These are phyloP conservation scores for Alethe castanea DNA, from an alignment of 2,113 vertebrate species.

Conservation along the genomic window DNA sequence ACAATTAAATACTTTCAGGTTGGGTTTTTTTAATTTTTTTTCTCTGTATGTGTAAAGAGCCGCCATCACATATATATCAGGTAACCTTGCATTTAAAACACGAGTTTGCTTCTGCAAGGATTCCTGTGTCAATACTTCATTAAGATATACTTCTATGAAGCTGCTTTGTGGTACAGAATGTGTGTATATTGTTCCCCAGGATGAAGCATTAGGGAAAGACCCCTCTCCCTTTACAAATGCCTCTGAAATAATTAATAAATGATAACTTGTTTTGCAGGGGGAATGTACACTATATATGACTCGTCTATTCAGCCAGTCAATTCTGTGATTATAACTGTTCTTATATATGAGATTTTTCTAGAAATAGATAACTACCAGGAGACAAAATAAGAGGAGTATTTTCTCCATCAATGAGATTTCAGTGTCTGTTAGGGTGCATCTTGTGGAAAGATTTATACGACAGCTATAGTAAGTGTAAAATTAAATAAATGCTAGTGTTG, in stretches of 20 bases:
- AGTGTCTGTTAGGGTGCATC: neutral
- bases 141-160: neutral
- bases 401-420: neutral
- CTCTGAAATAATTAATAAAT: neutral
- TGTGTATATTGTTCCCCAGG: accelerated
- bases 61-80: neutral
- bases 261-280: neutral
- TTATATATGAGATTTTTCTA: neutral
- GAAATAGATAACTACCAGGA: neutral
- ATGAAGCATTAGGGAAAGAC: neutral
- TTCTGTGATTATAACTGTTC: neutral
- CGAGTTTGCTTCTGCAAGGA: neutral
- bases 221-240: neutral
- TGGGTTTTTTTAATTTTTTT: neutral
- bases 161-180: neutral
- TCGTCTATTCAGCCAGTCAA: neutral
- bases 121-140: neutral
- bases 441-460: neutral
- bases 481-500: neutral
- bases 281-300: neutral
- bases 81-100: neutral
- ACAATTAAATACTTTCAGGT: neutral
- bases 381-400: neutral
- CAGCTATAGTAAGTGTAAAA: neutral
- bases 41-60: neutral